A percentile compares a stretch with the other conserved stretches of the same genome.
Evolutionary conservation across 2,888 invertebrate species (phyloP).

Genomic region (Drosophila ezoana): DNA sequence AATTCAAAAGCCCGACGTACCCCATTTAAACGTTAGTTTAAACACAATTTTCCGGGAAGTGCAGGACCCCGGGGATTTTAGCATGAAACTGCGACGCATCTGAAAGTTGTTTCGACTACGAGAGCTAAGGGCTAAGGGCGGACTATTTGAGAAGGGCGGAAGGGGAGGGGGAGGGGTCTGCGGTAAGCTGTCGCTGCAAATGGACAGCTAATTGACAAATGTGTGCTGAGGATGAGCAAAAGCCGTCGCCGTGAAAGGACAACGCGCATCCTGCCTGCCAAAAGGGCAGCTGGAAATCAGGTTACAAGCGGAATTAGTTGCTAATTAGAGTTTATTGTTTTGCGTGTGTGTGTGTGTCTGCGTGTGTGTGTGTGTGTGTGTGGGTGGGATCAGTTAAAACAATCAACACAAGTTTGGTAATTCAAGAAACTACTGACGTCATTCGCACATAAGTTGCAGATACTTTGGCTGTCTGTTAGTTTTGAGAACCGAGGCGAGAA

Average conservation of each 20-base stretch:
- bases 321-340: constrained; percentile 75
- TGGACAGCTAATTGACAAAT: constrained; percentile 73
- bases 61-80: constrained; percentile 7
- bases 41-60: constrained; percentile 22
- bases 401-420: constrained; percentile 30
- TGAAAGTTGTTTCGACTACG: constrained; percentile 4
- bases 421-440: constrained; percentile 37
- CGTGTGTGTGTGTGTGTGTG: constrained; percentile 2
- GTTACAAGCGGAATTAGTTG: constrained; percentile 55
- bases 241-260: background rate
- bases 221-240: constrained; percentile 36
- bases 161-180: background rate
- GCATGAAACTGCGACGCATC: constrained; percentile 50
- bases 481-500: background rate
- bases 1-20: background rate
- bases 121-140: constrained; percentile 18
- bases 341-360: constrained; percentile 16
- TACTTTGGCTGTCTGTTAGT: background rate
- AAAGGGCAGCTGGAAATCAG: constrained; percentile 49
- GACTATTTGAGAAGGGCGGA: too few species aligned
- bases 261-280: constrained; percentile 1
- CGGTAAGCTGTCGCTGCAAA: constrained; percentile 35
- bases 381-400: constrained; percentile 15
- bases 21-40: background rate
- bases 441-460: constrained; percentile 7